phyloP scores from a whole-genome alignment of 2,888 invertebrate species.

The Scaptomyza caliginosa region DNA sequence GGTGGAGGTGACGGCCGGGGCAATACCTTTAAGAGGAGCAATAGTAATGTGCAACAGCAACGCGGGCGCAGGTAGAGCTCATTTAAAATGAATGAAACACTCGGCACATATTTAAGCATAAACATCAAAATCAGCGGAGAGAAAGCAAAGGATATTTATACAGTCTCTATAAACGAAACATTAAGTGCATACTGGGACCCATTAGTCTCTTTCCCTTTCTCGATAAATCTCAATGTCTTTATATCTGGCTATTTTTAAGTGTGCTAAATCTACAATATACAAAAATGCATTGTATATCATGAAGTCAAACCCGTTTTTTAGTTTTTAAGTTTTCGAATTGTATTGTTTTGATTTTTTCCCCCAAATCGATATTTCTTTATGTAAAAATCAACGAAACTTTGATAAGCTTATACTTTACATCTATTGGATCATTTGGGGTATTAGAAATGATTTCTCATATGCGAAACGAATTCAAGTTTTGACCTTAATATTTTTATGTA shows the following conservation, averaged over 20 bases:
- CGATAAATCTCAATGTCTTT: constrained; percentile 7
- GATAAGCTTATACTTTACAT: neutral
- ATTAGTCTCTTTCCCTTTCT: neutral
- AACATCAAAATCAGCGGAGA: constrained; percentile 11
- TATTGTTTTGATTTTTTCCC: neutral
- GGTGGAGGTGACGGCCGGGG: constrained; percentile 39
- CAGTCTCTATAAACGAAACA: constrained; percentile 6
- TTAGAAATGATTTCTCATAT: neutral
- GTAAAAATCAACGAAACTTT: neutral
- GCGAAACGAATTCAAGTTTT: neutral
- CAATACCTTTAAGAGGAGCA: constrained; percentile 45
- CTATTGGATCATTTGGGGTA: neutral
- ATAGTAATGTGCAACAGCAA: constrained; percentile 52
- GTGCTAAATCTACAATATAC: constrained; percentile 2
- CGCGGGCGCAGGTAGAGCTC: constrained; percentile 44
- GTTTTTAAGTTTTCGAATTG: constrained; percentile 3
- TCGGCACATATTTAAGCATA: constrained; percentile 9
- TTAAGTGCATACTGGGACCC: constrained; percentile 3
- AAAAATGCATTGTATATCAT: constrained; percentile 14
- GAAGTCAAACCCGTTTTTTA: neutral
- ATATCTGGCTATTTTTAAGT: constrained; percentile 2
- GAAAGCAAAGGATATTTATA: constrained; percentile 27
- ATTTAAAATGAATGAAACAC: constrained; percentile 5
- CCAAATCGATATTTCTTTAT: neutral
- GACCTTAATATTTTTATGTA: neutral